Evolutionary conservation across 2,888 invertebrate genomes (phyloP).

Genomic region (Tineola bisselliella): DNA sequence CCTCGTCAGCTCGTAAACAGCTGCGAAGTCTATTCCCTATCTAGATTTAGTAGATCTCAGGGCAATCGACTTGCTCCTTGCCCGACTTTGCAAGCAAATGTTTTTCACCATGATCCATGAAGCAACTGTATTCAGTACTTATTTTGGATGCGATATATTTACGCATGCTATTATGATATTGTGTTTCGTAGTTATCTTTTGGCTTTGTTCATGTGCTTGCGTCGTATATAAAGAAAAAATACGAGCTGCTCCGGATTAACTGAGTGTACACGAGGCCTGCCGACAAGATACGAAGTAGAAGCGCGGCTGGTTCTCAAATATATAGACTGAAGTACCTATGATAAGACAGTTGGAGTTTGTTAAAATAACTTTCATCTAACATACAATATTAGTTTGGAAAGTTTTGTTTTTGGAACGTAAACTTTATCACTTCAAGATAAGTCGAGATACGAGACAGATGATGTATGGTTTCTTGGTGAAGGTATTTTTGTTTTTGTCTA

Average conservation of each 20-base stretch:
- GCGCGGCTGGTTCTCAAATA: too few species aligned
- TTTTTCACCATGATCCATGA: conserved; percentile 1
- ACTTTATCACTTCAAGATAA: conserved; percentile 1
- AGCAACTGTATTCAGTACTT: not conserved
- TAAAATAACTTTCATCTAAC: not conserved
- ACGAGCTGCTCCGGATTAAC: too few species aligned
- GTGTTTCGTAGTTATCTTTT: too few species aligned
- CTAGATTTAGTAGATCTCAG: conserved; percentile 6
- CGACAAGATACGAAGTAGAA: too few species aligned
- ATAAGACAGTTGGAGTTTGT: not conserved
- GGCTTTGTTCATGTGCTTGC: too few species aligned
- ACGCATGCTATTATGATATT: too few species aligned
- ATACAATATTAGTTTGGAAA: not conserved
- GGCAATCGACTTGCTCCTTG: conserved; percentile 7
- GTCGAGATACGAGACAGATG: conserved; percentile 1
- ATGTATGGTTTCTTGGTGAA: not conserved
- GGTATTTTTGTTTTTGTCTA: not conserved
- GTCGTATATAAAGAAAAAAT: too few species aligned
- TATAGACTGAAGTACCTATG: not conserved
- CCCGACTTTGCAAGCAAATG: conserved; percentile 11
- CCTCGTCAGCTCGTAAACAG: conserved; percentile 10
- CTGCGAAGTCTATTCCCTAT: conserved; percentile 7
- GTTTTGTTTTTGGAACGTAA: not conserved
- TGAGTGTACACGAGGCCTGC: too few species aligned
- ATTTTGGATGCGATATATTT: not conserved